A percentile compares a stretch with the other conserved stretches of the same genome.
These are phyloP conservation scores for Sebastes goodei DNA, from an alignment of 2,797 vertebrate species.

Conservation along the genomic window DNA sequence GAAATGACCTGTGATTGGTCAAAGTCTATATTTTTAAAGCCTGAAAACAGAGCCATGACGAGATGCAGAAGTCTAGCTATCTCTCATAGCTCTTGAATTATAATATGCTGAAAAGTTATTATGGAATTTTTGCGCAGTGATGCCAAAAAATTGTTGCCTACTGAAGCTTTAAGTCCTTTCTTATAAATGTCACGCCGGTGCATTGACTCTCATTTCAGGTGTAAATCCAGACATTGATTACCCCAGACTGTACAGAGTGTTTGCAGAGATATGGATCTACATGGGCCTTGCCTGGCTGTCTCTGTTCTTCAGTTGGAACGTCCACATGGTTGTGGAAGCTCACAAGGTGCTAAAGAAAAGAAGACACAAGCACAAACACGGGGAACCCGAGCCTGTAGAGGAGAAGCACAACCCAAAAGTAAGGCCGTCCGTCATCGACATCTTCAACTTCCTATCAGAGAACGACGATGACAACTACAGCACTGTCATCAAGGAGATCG, in stretches of 20 bases:
- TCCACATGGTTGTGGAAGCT: conserved; percentile 97
- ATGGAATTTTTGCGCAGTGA: too few species aligned
- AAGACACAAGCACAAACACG: conserved; percentile 83
- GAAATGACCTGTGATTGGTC: too few species aligned
- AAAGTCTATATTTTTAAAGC: too few species aligned
- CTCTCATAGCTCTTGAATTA: too few species aligned
- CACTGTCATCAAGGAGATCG: conserved; percentile 93
- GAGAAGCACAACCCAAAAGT: conserved; percentile 45
- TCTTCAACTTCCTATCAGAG: conserved; percentile 92
- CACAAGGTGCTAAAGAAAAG: conserved; percentile 95
- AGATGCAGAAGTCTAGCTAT: too few species aligned
- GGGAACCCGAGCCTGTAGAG: conserved; percentile 63
- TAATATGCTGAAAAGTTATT: too few species aligned
- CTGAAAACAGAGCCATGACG: too few species aligned
- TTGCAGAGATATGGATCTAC: conserved; percentile 95
- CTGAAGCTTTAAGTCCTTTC: background rate
- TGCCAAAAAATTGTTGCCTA: too few species aligned
- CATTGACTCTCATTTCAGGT: conserved; percentile 77
- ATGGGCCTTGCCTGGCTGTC: conserved; percentile 97
- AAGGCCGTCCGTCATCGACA: conserved; percentile 84
- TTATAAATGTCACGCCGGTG: background rate
- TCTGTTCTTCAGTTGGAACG: conserved; percentile 99
- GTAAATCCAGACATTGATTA: conserved; percentile 90
- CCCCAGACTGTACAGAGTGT: conserved; percentile 89
- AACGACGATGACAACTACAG: conserved; percentile 92